Percentiles rank a stretch among this genome's conserved stretches.
Evolutionary conservation across 2,888 invertebrate species (phyloP).

Genomic region (Microchrysa polita): DNA sequence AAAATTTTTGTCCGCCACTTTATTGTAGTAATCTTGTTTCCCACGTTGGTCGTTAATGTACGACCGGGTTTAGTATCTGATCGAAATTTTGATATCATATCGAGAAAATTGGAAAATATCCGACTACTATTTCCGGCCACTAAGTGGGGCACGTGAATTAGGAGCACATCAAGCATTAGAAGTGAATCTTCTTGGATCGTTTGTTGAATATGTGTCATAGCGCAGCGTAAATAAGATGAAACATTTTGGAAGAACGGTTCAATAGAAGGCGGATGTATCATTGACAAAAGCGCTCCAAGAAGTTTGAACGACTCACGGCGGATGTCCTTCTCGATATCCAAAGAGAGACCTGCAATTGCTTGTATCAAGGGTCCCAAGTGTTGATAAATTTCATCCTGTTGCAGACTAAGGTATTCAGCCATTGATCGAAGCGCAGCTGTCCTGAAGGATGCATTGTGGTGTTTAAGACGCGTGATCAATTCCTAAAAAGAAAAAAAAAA

Average conservation of each 20-base stretch:
- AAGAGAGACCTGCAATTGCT: slow-evolving; percentile 73
- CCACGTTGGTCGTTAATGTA: slow-evolving; percentile 75
- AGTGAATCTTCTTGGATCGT: slow-evolving; percentile 86
- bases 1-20: slow-evolving; percentile 84
- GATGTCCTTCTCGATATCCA: slow-evolving; percentile 75
- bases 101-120: slow-evolving; percentile 81
- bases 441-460: slow-evolving; percentile 63
- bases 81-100: slow-evolving; percentile 82
- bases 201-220: slow-evolving; percentile 88
- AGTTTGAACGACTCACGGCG: slow-evolving; percentile 66
- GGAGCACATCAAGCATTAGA: slow-evolving; percentile 78
- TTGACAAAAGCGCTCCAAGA: slow-evolving; percentile 60
- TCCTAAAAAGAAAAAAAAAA: slow-evolving; percentile 54
- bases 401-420: slow-evolving; percentile 61
- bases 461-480: slow-evolving; percentile 65
- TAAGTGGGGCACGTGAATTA: slow-evolving; percentile 73
- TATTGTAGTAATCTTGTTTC: slow-evolving; percentile 76
- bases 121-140: slow-evolving; percentile 74
- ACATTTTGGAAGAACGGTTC: slow-evolving; percentile 80
- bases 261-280: slow-evolving; percentile 53
- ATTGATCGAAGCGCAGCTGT: slow-evolving; percentile 59
- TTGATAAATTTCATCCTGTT: slow-evolving; percentile 63
- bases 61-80: slow-evolving; percentile 73
- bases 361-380: slow-evolving; percentile 76
- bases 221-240: slow-evolving; percentile 83